Evolutionary conservation across 2,113 vertebrate species (phyloP).

Genomic region (Chamaetylas fuelleborni): DNA sequence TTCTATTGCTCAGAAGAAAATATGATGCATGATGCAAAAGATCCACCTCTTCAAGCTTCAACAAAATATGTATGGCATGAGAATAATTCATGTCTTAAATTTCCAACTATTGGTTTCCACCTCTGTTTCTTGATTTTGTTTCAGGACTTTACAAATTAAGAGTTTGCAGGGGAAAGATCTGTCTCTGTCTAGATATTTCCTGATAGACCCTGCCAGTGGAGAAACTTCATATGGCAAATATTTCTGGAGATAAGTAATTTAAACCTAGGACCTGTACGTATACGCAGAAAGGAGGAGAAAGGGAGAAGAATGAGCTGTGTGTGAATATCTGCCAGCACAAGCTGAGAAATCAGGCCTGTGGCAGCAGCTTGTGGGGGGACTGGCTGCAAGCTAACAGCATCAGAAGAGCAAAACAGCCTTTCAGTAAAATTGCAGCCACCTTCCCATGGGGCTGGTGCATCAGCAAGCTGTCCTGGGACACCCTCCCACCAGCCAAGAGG

Average conservation of each 20-base stretch:
- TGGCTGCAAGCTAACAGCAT: background rate
- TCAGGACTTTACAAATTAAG: background rate
- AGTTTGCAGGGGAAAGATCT: background rate
- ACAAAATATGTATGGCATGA: background rate
- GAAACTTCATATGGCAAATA: background rate
- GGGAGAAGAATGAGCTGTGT: background rate
- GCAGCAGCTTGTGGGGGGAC: background rate
- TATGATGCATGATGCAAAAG: background rate
- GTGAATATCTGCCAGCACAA: background rate
- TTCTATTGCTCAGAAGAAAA: background rate
- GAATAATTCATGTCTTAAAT: background rate
- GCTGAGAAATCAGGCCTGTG: background rate
- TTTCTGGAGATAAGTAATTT: background rate
- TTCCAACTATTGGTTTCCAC: background rate
- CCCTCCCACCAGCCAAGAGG: background rate
- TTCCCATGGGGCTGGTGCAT: rapidly evolving
- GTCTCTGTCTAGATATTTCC: background rate
- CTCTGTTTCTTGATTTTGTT: background rate
- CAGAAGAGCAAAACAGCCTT: rapidly evolving
- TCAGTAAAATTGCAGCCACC: background rate
- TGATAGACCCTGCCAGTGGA: background rate
- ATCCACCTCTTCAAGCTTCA: background rate
- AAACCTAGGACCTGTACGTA: background rate
- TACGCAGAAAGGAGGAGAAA: background rate
- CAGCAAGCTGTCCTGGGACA: background rate